phyloP scores from a whole-genome alignment of 2,113 vertebrate species.

The Indri indri region DNA sequence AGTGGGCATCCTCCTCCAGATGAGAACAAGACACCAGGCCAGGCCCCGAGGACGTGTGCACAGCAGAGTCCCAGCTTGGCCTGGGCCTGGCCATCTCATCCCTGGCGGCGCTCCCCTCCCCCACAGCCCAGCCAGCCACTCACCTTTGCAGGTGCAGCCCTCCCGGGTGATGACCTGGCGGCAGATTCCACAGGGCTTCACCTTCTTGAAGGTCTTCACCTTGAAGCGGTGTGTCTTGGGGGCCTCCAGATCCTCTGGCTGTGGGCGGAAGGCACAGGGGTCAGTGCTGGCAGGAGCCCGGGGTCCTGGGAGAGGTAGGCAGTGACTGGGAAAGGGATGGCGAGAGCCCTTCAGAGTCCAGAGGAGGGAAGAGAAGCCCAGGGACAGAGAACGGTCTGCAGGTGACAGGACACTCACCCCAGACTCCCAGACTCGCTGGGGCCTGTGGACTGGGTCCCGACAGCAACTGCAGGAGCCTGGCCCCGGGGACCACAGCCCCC shows the following conservation, averaged over 20 bases:
- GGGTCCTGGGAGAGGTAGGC: background rate
- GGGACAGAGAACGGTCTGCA: background rate
- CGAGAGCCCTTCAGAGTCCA: background rate
- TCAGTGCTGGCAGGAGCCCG: background rate
- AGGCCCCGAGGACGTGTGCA: background rate
- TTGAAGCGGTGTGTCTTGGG: conserved; percentile 93
- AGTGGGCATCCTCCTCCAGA: background rate
- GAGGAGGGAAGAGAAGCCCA: background rate
- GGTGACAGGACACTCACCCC: background rate
- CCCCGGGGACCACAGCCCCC: background rate
- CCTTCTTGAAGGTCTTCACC: conserved; percentile 96
- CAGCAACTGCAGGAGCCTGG: background rate
- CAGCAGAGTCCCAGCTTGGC: background rate
- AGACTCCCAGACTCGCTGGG: background rate
- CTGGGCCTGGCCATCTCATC: background rate
- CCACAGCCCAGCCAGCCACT: conserved; percentile 58
- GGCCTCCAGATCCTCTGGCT: conserved; percentile 95
- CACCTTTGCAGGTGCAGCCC: conserved; percentile 95
- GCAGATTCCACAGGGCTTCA: conserved; percentile 94
- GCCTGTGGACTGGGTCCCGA: background rate
- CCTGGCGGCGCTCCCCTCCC: fast-evolving
- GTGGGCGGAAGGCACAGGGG: background rate
- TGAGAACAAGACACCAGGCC: background rate
- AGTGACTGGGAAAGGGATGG: background rate
- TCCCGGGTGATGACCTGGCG: conserved; percentile 93